Conservation (phyloP, 2,113 vertebrate genomes). For the Nothoprocta perdicaria region DNA sequence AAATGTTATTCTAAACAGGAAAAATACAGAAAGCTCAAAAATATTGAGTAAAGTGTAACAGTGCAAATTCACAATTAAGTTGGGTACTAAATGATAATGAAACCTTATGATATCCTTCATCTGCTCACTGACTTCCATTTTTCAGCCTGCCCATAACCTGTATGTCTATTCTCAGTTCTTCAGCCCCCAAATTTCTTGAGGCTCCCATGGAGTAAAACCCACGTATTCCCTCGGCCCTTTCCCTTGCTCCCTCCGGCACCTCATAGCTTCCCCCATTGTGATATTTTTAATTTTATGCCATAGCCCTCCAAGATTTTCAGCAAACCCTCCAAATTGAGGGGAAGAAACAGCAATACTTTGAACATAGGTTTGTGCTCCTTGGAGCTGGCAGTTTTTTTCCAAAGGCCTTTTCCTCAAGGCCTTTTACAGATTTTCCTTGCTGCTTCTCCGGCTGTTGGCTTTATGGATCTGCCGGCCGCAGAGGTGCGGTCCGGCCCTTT, state of each 20-base stretch:
- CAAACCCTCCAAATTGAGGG: background rate
- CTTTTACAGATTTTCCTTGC: background rate
- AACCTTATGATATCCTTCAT: background rate
- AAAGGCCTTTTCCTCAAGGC: background rate
- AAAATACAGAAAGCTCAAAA: background rate
- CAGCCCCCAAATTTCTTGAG: background rate
- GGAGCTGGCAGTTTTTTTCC: background rate
- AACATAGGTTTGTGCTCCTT: background rate
- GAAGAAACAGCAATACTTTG: background rate
- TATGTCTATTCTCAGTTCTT: background rate
- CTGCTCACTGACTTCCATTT: background rate
- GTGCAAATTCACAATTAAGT: fast-evolving
- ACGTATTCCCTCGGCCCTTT: background rate
- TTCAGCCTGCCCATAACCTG: fast-evolving
- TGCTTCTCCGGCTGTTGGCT: background rate
- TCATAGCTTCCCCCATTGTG: background rate
- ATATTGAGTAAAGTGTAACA: background rate
- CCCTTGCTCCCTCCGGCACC: background rate
- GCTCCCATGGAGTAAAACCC: background rate
- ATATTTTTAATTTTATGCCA: background rate
- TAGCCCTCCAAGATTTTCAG: background rate
- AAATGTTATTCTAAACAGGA: background rate
- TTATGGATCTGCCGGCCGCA: background rate
- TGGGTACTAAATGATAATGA: background rate
- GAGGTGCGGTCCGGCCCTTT: background rate